Conservation (phyloP, 2,113 vertebrate genomes). For the Antechinus stuartii region DNA sequence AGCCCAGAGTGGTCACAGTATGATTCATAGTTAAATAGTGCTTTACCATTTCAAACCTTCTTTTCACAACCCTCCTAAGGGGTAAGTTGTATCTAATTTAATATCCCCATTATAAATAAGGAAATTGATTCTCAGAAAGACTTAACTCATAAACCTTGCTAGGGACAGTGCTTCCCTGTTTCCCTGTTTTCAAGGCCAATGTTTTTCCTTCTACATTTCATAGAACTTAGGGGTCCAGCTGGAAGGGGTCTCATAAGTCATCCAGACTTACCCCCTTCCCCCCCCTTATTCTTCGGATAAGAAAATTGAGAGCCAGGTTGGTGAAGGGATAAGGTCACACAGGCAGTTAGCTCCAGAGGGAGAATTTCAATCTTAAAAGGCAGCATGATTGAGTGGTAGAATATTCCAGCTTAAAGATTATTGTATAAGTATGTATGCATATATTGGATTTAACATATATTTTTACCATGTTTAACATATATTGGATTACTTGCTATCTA, state of each 20-base stretch:
- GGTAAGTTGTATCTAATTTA: background rate
- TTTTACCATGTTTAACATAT: too few species aligned
- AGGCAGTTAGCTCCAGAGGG: background rate
- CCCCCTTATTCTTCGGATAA: background rate
- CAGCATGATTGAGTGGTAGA: background rate
- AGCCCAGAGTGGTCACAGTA: background rate
- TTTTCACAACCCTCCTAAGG: background rate
- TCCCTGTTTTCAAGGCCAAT: background rate
- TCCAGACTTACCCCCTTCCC: too few species aligned
- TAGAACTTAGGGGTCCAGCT: background rate
- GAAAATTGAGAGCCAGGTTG: background rate
- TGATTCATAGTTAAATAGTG: background rate
- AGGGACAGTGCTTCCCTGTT: background rate
- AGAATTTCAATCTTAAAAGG: background rate
- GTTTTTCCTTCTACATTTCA: background rate
- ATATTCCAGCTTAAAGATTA: background rate
- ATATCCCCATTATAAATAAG: background rate
- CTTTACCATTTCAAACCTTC: background rate
- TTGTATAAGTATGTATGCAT: too few species aligned
- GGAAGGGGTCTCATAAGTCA: background rate
- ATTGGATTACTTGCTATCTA: too few species aligned
- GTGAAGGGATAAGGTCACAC: background rate
- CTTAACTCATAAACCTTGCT: background rate
- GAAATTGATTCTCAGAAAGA: background rate
- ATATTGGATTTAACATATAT: too few species aligned